Conservation (phyloP, 2,888 invertebrate species). For the Spisula subtruncata region DNA sequence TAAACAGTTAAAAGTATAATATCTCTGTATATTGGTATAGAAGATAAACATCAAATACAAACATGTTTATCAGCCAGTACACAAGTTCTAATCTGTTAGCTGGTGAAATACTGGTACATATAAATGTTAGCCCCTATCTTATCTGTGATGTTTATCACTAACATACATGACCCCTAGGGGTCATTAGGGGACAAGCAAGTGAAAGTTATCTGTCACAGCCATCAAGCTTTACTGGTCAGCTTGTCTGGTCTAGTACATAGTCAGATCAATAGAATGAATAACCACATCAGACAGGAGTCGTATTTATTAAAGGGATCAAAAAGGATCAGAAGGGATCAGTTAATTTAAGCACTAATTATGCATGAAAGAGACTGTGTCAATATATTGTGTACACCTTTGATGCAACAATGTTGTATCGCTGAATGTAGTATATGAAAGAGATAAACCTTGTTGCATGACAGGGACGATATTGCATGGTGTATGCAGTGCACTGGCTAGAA, state of each 20-base stretch:
- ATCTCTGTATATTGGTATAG: neutral
- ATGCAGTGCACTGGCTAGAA: too few species aligned
- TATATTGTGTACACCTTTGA: too few species aligned
- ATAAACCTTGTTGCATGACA: too few species aligned
- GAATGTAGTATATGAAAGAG: too few species aligned
- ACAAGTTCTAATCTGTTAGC: neutral
- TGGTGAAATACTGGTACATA: neutral
- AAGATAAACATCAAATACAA: neutral
- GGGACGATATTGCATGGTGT: too few species aligned
- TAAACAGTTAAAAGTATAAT: too few species aligned
- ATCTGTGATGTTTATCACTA: neutral
- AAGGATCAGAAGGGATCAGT: neutral
- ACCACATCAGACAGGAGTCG: neutral
- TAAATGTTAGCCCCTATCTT: neutral
- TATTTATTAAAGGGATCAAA: neutral
- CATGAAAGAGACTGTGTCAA: too few species aligned
- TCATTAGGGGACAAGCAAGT: slow-evolving; percentile 1
- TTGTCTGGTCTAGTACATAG: neutral
- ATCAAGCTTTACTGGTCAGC: neutral
- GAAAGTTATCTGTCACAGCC: slow-evolving; percentile 6
- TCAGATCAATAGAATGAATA: neutral
- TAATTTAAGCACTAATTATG: neutral
- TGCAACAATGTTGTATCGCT: too few species aligned
- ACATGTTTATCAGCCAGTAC: neutral
- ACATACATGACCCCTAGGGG: neutral